Percentiles rank a stretch among this genome's conserved stretches.
These are phyloP conservation scores for Lordiphosa andalusiaca DNA, from an alignment of 2,888 invertebrate species.

Conservation along the genomic window DNA sequence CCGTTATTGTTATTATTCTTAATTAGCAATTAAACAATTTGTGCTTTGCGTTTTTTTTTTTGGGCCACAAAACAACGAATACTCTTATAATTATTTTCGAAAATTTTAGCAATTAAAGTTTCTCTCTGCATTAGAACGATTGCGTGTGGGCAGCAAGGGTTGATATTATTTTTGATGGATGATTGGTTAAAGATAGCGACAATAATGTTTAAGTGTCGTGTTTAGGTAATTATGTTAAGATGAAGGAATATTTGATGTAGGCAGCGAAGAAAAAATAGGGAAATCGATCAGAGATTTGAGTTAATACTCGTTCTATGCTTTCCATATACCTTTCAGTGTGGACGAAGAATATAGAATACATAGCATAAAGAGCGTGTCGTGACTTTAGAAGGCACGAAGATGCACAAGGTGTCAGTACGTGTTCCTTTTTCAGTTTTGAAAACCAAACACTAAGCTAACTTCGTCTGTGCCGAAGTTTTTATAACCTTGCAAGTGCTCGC, in stretches of 20 bases:
- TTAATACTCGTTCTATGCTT: too few relatives aligned
- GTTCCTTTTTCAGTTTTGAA: too few relatives aligned
- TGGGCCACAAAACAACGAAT: slow-evolving; percentile 1
- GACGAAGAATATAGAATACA: too few relatives aligned
- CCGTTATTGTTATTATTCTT: slow-evolving; percentile 52
- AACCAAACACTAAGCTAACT: too few relatives aligned
- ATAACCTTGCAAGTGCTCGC: too few relatives aligned
- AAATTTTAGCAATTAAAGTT: slow-evolving; percentile 65
- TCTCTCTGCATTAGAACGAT: slow-evolving; percentile 41
- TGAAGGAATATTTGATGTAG: slow-evolving; percentile 15
- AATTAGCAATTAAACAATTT: slow-evolving; percentile 76
- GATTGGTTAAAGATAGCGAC: slow-evolving; percentile 1
- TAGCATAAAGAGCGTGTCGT: too few relatives aligned
- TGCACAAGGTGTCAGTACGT: too few relatives aligned
- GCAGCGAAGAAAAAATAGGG: too few relatives aligned
- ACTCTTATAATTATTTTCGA: slow-evolving; percentile 10
- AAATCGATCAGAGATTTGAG: too few relatives aligned
- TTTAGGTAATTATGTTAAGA: background rate
- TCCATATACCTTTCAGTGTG: too few relatives aligned
- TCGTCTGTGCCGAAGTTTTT: too few relatives aligned
- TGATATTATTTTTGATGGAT: slow-evolving; percentile 10
- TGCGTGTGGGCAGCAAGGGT: slow-evolving; percentile 40
- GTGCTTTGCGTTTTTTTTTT: slow-evolving; percentile 62
- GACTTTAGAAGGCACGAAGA: too few relatives aligned
- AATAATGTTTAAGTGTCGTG: background rate